These are phyloP conservation scores for Plectrocnemia conspersa DNA, from an alignment of 1,140 invertebrate genomes.

Conservation along the genomic window DNA sequence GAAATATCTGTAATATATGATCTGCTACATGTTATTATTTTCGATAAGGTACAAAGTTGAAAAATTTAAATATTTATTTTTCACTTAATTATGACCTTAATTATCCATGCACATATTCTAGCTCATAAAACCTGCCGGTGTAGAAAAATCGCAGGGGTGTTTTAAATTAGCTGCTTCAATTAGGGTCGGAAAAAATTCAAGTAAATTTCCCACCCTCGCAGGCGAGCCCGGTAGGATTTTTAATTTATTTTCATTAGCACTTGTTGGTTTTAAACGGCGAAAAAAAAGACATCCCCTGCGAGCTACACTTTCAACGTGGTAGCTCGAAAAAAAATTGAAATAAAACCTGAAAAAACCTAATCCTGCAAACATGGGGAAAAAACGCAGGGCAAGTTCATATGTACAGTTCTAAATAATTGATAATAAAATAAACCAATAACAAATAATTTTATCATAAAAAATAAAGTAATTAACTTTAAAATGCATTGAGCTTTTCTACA, in stretches of 20 bases:
- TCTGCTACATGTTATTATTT: not conserved
- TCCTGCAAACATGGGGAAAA: too few relatives aligned
- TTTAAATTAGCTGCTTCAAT: constrained; percentile 17
- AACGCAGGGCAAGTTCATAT: too few relatives aligned
- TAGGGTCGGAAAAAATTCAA: constrained; percentile 1
- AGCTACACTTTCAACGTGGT: too few relatives aligned
- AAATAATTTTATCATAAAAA: too few relatives aligned
- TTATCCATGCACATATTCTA: too few relatives aligned
- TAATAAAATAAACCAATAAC: too few relatives aligned
- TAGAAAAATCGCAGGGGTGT: not conserved
- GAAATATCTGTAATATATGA: not conserved
- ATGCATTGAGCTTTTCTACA: too few relatives aligned
- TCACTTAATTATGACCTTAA: not conserved
- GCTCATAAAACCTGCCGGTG: too few relatives aligned
- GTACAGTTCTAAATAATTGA: too few relatives aligned
- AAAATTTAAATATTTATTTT: not conserved
- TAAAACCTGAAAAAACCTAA: too few relatives aligned
- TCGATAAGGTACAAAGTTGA: not conserved
- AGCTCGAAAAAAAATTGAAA: too few relatives aligned
- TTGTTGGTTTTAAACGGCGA: constrained; percentile 16
- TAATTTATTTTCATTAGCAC: constrained; percentile 30
- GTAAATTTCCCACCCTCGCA: constrained; percentile 1
- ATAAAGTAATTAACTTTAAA: too few relatives aligned
- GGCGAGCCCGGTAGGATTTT: constrained; percentile 16
- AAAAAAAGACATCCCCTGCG: constrained; percentile 1